Percentiles rank a stretch among this genome's conserved stretches.
phyloP scores from a whole-genome alignment of 2,797 vertebrate genomes.

The Nasua narica region DNA sequence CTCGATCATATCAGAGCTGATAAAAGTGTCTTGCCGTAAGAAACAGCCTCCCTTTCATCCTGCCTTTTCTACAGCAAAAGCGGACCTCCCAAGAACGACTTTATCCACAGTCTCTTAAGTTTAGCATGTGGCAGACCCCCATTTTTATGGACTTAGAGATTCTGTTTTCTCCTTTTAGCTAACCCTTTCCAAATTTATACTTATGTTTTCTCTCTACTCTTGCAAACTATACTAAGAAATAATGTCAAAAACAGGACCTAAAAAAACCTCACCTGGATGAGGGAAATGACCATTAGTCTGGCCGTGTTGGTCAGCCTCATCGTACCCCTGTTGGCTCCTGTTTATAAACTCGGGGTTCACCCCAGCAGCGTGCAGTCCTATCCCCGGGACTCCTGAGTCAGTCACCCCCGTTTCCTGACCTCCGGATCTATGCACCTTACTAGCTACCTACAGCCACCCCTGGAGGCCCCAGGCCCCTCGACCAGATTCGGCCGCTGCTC shows the following conservation, averaged over 20 bases:
- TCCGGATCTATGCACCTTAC: background rate
- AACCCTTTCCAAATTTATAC: background rate
- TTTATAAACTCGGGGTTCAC: background rate
- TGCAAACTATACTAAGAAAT: background rate
- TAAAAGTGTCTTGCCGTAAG: background rate
- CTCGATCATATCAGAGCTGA: background rate
- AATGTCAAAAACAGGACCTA: background rate
- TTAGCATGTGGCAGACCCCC: background rate
- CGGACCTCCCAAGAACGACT: background rate
- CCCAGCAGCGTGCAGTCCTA: background rate
- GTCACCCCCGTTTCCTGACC: background rate
- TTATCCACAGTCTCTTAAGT: background rate
- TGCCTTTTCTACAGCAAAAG: background rate
- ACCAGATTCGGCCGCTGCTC: background rate
- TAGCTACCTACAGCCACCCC: background rate
- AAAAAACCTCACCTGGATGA: background rate
- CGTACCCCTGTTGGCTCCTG: background rate
- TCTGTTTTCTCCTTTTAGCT: background rate
- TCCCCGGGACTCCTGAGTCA: background rate
- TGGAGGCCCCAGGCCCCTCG: background rate
- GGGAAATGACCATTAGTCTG: background rate
- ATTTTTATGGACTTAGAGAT: background rate
- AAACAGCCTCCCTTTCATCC: background rate
- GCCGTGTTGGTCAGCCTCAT: background rate
- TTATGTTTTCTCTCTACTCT: background rate